These are phyloP conservation scores for Iphiclides podalirius DNA, from an alignment of 2,888 invertebrate genomes.

Conservation along the genomic window DNA sequence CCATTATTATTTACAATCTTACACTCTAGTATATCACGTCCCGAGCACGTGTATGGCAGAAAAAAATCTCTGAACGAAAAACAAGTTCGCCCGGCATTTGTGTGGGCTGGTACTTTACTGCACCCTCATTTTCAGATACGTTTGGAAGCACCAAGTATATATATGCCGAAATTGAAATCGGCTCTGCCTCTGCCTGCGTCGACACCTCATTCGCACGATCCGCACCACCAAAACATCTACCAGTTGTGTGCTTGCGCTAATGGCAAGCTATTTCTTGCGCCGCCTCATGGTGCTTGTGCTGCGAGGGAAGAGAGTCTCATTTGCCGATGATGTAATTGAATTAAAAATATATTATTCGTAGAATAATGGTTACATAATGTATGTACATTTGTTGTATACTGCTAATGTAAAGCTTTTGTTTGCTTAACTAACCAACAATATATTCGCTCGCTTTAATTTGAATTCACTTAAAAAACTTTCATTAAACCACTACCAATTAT, in stretches of 20 bases:
- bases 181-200: constrained; percentile 78
- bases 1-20: too few relatives aligned
- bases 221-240: constrained; percentile 85
- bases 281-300: constrained; percentile 89
- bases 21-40: too few relatives aligned
- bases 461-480: too few relatives aligned
- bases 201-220: constrained; percentile 71
- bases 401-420: background rate
- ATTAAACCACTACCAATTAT: too few relatives aligned
- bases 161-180: constrained; percentile 83
- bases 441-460: too few relatives aligned
- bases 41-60: too few relatives aligned
- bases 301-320: constrained; percentile 77
- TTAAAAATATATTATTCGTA: constrained; percentile 21
- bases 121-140: constrained; percentile 77
- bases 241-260: constrained; percentile 95
- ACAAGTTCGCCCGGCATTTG: too few relatives aligned
- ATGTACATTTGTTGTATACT: constrained; percentile 15
- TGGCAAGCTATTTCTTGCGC: constrained; percentile 93
- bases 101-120: too few relatives aligned
- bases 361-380: constrained; percentile 19
- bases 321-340: constrained; percentile 67
- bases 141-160: constrained; percentile 83
- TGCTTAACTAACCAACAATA: too few relatives aligned
- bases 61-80: too few relatives aligned